These are phyloP conservation scores for Anser cygnoides DNA, from an alignment of 2,113 vertebrate genomes.

Conservation along the genomic window DNA sequence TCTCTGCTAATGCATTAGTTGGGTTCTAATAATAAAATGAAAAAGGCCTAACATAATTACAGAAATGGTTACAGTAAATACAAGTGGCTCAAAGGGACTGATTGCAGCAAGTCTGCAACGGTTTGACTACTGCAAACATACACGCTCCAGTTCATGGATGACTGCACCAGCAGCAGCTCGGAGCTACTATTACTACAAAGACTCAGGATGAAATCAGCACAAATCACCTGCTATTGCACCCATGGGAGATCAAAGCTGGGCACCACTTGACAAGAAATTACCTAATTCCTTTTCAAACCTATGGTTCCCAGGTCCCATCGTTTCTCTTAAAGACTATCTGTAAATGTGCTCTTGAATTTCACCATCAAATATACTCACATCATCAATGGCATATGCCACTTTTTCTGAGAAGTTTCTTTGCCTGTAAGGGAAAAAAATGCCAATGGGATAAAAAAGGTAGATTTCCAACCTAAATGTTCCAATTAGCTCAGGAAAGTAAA, in stretches of 20 bases:
- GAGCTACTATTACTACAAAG: not conserved
- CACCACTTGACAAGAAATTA: not conserved
- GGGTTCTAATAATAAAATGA: not conserved
- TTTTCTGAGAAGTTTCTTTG: constrained; percentile 27
- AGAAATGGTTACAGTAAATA: not conserved
- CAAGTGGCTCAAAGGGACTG: not conserved
- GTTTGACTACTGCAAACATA: not conserved
- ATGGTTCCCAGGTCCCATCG: not conserved
- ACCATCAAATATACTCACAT: constrained; percentile 64
- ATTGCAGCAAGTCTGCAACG: not conserved
- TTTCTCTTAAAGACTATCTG: not conserved
- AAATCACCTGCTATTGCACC: not conserved
- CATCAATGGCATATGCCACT: constrained; percentile 47
- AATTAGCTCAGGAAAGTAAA: not conserved
- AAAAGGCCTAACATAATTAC: not conserved
- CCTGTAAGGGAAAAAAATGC: not conserved
- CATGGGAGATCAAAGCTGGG: not conserved
- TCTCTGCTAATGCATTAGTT: not conserved
- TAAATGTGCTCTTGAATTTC: not conserved
- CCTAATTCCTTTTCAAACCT: not conserved
- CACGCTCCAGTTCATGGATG: not conserved
- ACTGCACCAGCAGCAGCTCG: not conserved
- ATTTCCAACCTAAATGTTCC: not conserved
- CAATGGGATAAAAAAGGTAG: not conserved
- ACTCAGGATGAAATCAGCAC: not conserved